Evolutionary conservation across 2,113 vertebrate species (phyloP), one percentile per base, ranked within the genome.

Genomic region (Hydrochoerus hydrochaeris): DNA sequence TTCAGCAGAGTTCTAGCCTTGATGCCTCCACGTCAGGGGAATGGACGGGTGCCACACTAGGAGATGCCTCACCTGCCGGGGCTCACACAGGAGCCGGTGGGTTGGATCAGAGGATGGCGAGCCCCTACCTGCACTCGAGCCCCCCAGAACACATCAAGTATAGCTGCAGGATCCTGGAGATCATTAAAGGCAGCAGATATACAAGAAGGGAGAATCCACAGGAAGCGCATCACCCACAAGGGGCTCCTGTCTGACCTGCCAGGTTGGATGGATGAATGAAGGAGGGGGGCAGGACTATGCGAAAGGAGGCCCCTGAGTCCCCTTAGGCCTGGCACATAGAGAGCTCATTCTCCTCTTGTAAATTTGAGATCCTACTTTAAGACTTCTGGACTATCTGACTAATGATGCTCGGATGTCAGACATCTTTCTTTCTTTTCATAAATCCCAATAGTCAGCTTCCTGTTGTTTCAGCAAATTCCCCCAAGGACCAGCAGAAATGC

Each of bases 1-100:
- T 77, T 97, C 97, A 90, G 97, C 96, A 69, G 98, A 96, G 97
- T 97, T 98, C 97, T 96, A 96, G 97, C 96, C 95, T 85, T 49
- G 90, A 85, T 57, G 94, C 95, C 95, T 89, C 97, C 93, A 97
- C 96, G 97, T 96, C 63, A 90, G 57, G 87, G 97, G 96, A 78
- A 78, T 96, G 62, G 85, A 97, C 58, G 32, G 90, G 97, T 41
- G 97, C 95, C 98, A 91, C 82, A 9, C 94, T 92, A 7, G 73
- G 88, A 97, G 90, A 81, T 57, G 90, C 85, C 88, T 95, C 82
- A 81, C 80, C 58, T 80, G 86, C 95, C 19, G 4, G 1, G 13
- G 46, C 57, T 52, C 54, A n/a, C 1, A 7, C 0, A 0, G 69
- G 52, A 46, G 54, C 5, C 28, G 0, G 54, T 3, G 13, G 28